Percentiles rank a stretch among this genome's conserved stretches.
phyloP scores from a whole-genome alignment of 1,140 invertebrate genomes.

The Scaptomyza graminum region DNA sequence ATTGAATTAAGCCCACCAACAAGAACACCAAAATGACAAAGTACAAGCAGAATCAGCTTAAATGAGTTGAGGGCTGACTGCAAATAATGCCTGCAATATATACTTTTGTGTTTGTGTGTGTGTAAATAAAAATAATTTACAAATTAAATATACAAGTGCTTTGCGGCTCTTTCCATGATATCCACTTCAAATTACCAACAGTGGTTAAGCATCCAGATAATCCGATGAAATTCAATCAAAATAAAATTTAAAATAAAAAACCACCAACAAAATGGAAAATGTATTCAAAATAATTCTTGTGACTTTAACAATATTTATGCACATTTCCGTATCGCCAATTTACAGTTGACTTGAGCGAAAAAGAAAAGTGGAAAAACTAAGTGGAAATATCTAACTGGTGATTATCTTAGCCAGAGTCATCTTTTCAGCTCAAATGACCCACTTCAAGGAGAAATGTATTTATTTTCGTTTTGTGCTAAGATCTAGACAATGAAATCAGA shows the following conservation, averaged over 20 bases:
- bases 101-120: background rate
- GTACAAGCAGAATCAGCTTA: too few relatives aligned
- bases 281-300: too few relatives aligned
- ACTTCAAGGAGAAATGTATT: slow-evolving; percentile 44
- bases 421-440: slow-evolving; percentile 41
- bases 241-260: slow-evolving; percentile 4
- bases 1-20: background rate
- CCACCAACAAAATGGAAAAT: background rate
- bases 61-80: background rate
- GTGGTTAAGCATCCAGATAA: slow-evolving; percentile 12
- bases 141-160: slow-evolving; percentile 3
- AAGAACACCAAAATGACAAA: too few relatives aligned
- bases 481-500: slow-evolving; percentile 45
- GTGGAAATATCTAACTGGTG: background rate
- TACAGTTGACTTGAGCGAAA: background rate
- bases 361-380: too few relatives aligned
- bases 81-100: background rate
- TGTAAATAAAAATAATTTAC: background rate
- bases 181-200: slow-evolving; percentile 24
- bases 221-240: background rate
- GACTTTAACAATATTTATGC: background rate
- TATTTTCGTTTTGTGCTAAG: too few relatives aligned
- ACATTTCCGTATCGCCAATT: background rate
- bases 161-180: slow-evolving; percentile 1
- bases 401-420: background rate